Evolutionary conservation across 2,113 vertebrate species (phyloP), one percentile per base, ranked within the genome.

Genomic region (Oreochromis spilurus): DNA sequence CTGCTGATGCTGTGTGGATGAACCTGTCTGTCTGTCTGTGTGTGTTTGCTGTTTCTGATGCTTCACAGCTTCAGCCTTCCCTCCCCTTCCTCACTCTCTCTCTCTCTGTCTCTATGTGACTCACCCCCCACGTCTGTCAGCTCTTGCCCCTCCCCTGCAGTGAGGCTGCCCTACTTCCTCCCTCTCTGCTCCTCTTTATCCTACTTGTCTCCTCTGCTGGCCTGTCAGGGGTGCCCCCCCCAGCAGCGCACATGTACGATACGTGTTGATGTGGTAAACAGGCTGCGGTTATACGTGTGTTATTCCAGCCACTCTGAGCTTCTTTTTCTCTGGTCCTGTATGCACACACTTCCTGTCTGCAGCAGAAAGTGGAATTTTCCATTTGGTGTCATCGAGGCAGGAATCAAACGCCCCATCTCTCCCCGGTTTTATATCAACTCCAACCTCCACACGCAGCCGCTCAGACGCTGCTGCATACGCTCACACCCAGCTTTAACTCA

Each of bases 71-170:
- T 55, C 79, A 81, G 70, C 52, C 54, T 57, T 67, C 14, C 34
- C 31, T 34, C 79, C 17, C 14, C 55, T 57, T 57, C 55, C 55
- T 57, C 55, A 10, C 82, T 60, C 45, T 24, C 31, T 36, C 9
- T 65, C 82, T 62, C 48, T 36, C 31, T 52, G 5, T 84, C 70
- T 91, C 65, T 87, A 38, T 89, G 78, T 72, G 83, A 72, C 91
- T 90, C 86, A 29, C 52, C 84, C 83, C 62, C 31, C 65, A 81
- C 86, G 9, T 84, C 86, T 77, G 65, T 81, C 85, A 83, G 88
- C 83, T 80, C 81, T 54, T 5, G 90, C 92, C 88, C 93, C 92
- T 91, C 92, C 92, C 92, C 92, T 93, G 87, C 88, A 84, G 93
- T 53, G 91, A 89, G 55, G 82, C 82, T 91, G 92, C 84, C 89